phyloP scores from a whole-genome alignment of 2,888 invertebrate species.

The Chironomus riparius region DNA sequence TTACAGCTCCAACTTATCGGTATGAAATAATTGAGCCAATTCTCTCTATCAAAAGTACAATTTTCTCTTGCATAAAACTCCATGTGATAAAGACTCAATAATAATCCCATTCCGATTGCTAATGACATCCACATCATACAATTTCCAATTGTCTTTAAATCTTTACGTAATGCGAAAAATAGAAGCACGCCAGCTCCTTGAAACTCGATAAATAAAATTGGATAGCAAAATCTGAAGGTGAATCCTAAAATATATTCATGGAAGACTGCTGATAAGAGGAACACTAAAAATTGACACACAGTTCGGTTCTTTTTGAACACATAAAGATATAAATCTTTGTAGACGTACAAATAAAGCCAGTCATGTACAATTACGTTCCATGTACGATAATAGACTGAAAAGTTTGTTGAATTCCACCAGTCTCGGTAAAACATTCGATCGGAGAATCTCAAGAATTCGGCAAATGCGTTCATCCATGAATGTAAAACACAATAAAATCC shows the following conservation, averaged over 20 bases:
- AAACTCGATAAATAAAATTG: conserved; percentile 72
- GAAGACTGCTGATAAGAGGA: conserved; percentile 71
- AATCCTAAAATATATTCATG: conserved; percentile 81
- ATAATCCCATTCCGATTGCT: conserved; percentile 61
- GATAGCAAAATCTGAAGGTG: conserved; percentile 78
- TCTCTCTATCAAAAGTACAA: conserved; percentile 40
- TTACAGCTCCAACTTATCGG: conserved; percentile 47
- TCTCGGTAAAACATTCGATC: conserved; percentile 79
- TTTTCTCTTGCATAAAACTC: conserved; percentile 77
- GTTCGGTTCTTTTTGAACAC: conserved; percentile 43
- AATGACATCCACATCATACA: conserved; percentile 76
- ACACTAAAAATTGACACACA: conserved; percentile 55
- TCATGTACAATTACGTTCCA: conserved; percentile 95
- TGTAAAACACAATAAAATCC: conserved; percentile 85
- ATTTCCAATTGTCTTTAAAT: conserved; percentile 53
- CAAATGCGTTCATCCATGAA: conserved; percentile 83
- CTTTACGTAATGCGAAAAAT: conserved; percentile 46
- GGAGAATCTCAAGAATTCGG: conserved; percentile 79
- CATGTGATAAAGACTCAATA: conserved; percentile 64
- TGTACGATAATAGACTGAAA: conserved; percentile 73
- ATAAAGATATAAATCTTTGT: conserved; percentile 55
- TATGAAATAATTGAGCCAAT: conserved; percentile 39
- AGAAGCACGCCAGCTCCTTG: conserved; percentile 56
- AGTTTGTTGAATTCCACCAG: conserved; percentile 92
- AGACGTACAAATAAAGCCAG: conserved; percentile 86